phyloP scores from a whole-genome alignment of 2,888 invertebrate species.

The Morinoia aosen region DNA sequence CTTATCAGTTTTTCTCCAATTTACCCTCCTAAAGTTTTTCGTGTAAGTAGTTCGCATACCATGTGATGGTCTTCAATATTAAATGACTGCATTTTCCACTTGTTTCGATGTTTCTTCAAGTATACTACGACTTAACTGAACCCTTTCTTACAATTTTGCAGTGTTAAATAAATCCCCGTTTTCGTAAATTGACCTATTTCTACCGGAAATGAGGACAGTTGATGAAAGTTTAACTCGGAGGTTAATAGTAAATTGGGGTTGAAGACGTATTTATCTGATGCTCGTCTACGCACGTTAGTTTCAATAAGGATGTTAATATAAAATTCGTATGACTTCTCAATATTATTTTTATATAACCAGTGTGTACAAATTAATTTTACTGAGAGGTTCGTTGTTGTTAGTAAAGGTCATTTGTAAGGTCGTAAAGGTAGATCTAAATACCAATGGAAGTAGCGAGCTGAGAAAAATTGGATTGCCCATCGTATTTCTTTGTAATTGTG shows the following conservation, averaged over 20 bases:
- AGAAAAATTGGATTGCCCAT: background rate
- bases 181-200: background rate
- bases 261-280: background rate
- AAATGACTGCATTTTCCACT: too few species aligned
- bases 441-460: background rate
- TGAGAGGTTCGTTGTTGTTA: slow-evolving; percentile 12
- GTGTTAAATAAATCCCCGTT: background rate
- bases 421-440: background rate
- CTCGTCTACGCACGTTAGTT: background rate
- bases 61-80: too few species aligned
- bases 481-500: slow-evolving; percentile 10
- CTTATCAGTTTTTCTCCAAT: too few species aligned
- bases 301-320: background rate
- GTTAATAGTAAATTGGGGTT: background rate
- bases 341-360: background rate
- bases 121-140: background rate
- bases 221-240: background rate
- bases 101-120: too few species aligned
- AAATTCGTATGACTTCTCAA: background rate
- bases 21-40: too few species aligned
- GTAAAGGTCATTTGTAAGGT: slow-evolving; percentile 16
- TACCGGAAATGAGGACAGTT: background rate
- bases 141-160: background rate
- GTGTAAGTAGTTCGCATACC: too few species aligned
- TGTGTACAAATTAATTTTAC: slow-evolving; percentile 50